These are phyloP conservation scores for Nomada ferruginata DNA, from an alignment of 2,888 invertebrate genomes.

Conservation along the genomic window DNA sequence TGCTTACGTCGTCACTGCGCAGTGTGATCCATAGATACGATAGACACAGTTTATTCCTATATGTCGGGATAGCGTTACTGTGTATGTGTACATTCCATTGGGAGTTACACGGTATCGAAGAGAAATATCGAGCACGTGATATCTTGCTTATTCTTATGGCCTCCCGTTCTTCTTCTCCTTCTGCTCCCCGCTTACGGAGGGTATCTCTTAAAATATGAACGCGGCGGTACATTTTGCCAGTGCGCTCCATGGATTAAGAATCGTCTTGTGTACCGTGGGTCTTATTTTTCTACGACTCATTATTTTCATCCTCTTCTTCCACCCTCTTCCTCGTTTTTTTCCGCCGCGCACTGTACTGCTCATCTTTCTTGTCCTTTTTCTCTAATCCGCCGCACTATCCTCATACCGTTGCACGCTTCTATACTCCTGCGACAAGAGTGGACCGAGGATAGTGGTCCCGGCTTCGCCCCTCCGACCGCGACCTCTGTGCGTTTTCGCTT, in stretches of 20 bases:
- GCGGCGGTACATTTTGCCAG: neutral
- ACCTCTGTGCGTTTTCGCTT: slow-evolving; percentile 44
- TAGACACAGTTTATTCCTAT: too few relatives aligned
- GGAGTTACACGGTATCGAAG: slow-evolving; percentile 62
- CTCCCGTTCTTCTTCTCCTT: too few relatives aligned
- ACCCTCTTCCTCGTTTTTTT: slow-evolving; percentile 16
- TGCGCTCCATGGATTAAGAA: slow-evolving; percentile 6
- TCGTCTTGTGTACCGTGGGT: slow-evolving; percentile 3
- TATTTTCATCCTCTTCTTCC: slow-evolving; percentile 38
- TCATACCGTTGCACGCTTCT: neutral
- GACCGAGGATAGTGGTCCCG: slow-evolving; percentile 67
- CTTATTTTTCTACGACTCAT: slow-evolving; percentile 16
- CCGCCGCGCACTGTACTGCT: slow-evolving; percentile 15
- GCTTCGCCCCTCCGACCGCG: slow-evolving; percentile 60
- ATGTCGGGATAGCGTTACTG: too few relatives aligned
- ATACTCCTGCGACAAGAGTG: slow-evolving; percentile 50
- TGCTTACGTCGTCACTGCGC: too few relatives aligned
- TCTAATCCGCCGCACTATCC: neutral
- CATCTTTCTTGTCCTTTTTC: slow-evolving; percentile 20
- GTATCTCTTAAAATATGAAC: neutral
- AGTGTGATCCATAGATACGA: too few relatives aligned
- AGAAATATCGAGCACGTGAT: too few relatives aligned
- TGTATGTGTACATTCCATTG: slow-evolving; percentile 64
- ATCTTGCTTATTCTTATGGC: too few relatives aligned
- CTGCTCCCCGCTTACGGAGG: neutral